A percentile compares a stretch with the other conserved stretches of the same genome.
Evolutionary conservation across 1,140 invertebrate genomes (phyloP).

Genomic region (Phymastichus coffea): DNA sequence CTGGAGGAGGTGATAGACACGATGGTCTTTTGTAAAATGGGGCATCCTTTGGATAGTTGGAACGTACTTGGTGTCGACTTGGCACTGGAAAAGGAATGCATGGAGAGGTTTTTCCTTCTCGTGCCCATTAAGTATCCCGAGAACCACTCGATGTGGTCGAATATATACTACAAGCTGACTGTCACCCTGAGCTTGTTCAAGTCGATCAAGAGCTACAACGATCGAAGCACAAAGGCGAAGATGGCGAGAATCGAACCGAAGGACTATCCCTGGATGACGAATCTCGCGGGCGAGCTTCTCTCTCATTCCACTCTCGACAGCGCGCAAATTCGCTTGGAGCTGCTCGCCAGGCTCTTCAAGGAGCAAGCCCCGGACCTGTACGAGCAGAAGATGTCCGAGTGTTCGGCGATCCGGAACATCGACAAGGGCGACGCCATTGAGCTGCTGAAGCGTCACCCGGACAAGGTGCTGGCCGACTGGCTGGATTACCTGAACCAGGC

Average conservation of each 20-base stretch:
- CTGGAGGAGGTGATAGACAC: neutral
- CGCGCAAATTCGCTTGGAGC: too few relatives aligned
- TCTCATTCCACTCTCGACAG: too few relatives aligned
- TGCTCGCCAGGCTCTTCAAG: neutral
- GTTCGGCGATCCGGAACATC: neutral
- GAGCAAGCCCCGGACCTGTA: neutral
- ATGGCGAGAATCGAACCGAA: neutral
- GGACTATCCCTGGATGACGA: constrained; percentile 1
- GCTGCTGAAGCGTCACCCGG: neutral
- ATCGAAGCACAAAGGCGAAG: neutral
- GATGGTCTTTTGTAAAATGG: neutral
- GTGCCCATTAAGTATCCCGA: neutral
- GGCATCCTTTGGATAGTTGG: neutral
- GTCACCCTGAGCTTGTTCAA: neutral
- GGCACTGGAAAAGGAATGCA: neutral
- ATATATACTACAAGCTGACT: neutral
- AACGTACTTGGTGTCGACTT: neutral
- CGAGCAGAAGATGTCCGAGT: neutral
- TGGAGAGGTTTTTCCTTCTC: neutral
- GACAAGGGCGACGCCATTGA: neutral
- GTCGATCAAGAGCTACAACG: constrained; percentile 1
- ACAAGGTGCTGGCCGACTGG: constrained; percentile 8
- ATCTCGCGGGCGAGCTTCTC: neutral
- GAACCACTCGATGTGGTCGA: neutral
- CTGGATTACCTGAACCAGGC: constrained; percentile 12